A percentile compares a stretch with the other conserved stretches of the same genome.
Conservation (phyloP, 1,140 invertebrate species). For the Monomorium pharaonis region DNA sequence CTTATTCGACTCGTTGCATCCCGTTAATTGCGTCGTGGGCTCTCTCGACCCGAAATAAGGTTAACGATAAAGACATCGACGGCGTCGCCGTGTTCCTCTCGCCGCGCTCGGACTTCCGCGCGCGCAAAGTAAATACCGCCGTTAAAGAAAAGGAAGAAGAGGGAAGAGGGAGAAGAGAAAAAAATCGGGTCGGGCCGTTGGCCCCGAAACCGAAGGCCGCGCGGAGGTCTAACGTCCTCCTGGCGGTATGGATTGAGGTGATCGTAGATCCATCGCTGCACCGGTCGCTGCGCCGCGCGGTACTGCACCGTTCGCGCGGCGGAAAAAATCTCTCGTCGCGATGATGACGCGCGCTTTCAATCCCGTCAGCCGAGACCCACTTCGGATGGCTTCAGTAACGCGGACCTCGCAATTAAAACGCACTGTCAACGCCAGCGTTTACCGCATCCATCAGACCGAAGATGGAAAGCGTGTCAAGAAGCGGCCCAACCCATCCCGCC, state of each 20-base stretch:
- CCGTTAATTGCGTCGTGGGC: slow-evolving; percentile 52
- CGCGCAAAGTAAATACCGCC: slow-evolving; percentile 11
- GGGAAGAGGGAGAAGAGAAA: not conserved
- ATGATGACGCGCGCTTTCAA: slow-evolving; percentile 58
- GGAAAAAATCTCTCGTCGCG: slow-evolving; percentile 43
- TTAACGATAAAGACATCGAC: slow-evolving; percentile 47
- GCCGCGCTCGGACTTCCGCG: slow-evolving; percentile 7
- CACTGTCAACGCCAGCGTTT: slow-evolving; percentile 60
- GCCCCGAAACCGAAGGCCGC: slow-evolving; percentile 15
- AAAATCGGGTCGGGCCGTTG: slow-evolving; percentile 8
- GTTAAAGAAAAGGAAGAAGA: not conserved
- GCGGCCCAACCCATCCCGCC: not conserved
- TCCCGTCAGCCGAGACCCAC: slow-evolving; percentile 49
- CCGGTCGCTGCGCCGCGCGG: not conserved
- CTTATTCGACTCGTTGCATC: slow-evolving; percentile 51
- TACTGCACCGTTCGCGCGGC: not conserved
- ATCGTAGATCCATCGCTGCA: slow-evolving; percentile 14
- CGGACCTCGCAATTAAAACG: slow-evolving; percentile 56
- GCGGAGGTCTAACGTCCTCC: too few species aligned
- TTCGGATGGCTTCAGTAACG: slow-evolving; percentile 54
- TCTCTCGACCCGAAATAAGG: slow-evolving; percentile 50
- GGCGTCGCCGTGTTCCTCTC: slow-evolving; percentile 13
- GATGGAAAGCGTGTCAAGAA: slow-evolving; percentile 61
- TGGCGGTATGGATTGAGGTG: slow-evolving; percentile 26
- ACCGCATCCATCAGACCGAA: slow-evolving; percentile 59